These are phyloP conservation scores for Tychaedon coryphoeus DNA, from an alignment of 2,113 vertebrate genomes.

Conservation along the genomic window DNA sequence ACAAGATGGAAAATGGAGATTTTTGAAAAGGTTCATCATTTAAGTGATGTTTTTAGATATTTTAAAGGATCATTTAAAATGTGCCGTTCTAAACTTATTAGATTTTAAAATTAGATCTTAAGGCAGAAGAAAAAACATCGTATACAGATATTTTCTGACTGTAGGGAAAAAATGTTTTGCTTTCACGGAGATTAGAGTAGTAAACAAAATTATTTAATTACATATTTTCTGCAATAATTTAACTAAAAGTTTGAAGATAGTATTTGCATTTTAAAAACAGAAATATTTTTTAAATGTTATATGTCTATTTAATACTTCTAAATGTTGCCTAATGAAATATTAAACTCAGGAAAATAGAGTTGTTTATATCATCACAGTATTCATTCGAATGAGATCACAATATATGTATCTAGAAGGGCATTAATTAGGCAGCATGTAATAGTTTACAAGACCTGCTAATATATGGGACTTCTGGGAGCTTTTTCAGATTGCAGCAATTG, in stretches of 20 bases:
- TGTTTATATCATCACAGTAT: conserved; percentile 15
- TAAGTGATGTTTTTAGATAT: background rate
- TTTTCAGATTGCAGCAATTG: conserved; percentile 37
- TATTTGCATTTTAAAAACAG: background rate
- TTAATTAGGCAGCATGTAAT: conserved; percentile 62
- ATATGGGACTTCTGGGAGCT: conserved; percentile 53
- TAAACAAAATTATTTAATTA: background rate
- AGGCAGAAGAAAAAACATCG: background rate
- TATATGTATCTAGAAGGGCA: conserved; percentile 36
- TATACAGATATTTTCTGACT: background rate
- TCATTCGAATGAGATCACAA: conserved; percentile 50
- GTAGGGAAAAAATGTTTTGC: background rate
- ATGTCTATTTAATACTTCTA: background rate
- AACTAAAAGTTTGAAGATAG: background rate
- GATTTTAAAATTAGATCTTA: background rate
- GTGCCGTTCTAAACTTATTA: background rate
- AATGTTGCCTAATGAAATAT: background rate
- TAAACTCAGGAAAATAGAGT: background rate
- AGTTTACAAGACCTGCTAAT: conserved; percentile 36
- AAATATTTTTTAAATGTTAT: background rate
- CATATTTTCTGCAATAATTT: background rate
- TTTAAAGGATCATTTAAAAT: background rate
- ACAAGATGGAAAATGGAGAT: background rate
- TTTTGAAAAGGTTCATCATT: background rate
- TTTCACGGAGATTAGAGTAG: background rate